These are phyloP conservation scores for Thinocorus orbignyianus DNA, from an alignment of 2,113 vertebrate species.

Conservation along the genomic window DNA sequence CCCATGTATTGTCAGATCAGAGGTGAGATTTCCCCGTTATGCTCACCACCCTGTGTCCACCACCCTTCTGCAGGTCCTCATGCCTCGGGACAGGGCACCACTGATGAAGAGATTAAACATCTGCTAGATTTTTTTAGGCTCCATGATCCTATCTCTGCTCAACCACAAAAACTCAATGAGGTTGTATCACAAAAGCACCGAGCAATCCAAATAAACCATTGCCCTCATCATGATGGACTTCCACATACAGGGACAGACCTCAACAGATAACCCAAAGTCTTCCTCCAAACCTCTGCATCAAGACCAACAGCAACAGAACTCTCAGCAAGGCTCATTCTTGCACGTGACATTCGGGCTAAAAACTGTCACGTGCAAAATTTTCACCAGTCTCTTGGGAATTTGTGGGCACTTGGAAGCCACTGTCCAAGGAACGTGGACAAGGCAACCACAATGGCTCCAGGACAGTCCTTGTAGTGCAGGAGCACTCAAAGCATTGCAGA, in stretches of 20 bases:
- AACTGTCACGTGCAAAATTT: fast-evolving
- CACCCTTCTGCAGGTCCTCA: not conserved
- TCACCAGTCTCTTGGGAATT: not conserved
- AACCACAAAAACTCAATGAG: not conserved
- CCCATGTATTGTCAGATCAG: not conserved
- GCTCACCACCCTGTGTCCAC: not conserved
- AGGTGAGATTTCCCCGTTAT: fast-evolving
- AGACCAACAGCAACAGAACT: not conserved
- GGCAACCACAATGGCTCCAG: fast-evolving
- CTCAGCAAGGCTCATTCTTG: not conserved
- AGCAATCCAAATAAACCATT: not conserved
- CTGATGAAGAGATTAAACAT: not conserved
- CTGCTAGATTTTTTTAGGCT: not conserved
- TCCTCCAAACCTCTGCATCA: not conserved
- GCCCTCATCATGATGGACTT: not conserved
- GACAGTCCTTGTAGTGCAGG: not conserved
- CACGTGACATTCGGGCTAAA: not conserved
- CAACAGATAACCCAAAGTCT: not conserved
- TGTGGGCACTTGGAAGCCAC: not conserved
- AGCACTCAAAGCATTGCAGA: not conserved
- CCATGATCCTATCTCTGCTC: not conserved
- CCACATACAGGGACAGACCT: not conserved
- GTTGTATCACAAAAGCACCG: not conserved
- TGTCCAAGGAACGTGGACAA: not conserved
- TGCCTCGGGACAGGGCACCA: not conserved